These are phyloP conservation scores for Emydura subglobosa DNA, from an alignment of 2,113 vertebrate genomes.

Conservation along the genomic window DNA sequence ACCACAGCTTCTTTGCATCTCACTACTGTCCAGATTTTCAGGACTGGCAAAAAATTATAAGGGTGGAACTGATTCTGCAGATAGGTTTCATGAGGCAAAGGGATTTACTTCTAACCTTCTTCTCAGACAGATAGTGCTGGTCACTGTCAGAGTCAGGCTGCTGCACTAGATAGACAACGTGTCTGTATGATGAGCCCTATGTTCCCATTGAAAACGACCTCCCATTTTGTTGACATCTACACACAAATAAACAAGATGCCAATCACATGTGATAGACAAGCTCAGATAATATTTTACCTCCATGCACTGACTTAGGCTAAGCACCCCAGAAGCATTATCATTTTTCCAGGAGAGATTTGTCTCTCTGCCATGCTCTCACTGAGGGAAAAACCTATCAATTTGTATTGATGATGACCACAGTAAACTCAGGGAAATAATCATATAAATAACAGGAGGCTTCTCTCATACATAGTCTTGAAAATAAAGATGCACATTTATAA, in stretches of 20 bases:
- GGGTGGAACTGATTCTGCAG: neutral
- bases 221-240: neutral
- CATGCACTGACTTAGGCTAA: neutral
- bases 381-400: neutral
- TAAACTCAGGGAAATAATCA: neutral
- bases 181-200: neutral
- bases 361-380: neutral
- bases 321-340: neutral
- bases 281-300: neutral
- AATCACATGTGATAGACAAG: neutral
- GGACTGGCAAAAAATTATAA: neutral
- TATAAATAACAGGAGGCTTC: slow-evolving; percentile 64
- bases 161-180: neutral
- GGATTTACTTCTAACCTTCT: neutral
- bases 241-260: neutral
- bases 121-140: neutral
- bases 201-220: neutral
- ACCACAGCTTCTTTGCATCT: neutral
- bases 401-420: slow-evolving; percentile 35
- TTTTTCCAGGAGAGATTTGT: neutral
- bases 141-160: neutral
- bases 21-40: neutral
- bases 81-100: neutral
- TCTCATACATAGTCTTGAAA: slow-evolving; percentile 43
- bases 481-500: slow-evolving; percentile 28